Evolutionary conservation across 2,888 invertebrate genomes (phyloP), one percentile per base, ranked within the genome.

Genomic region (Spodoptera exigua): DNA sequence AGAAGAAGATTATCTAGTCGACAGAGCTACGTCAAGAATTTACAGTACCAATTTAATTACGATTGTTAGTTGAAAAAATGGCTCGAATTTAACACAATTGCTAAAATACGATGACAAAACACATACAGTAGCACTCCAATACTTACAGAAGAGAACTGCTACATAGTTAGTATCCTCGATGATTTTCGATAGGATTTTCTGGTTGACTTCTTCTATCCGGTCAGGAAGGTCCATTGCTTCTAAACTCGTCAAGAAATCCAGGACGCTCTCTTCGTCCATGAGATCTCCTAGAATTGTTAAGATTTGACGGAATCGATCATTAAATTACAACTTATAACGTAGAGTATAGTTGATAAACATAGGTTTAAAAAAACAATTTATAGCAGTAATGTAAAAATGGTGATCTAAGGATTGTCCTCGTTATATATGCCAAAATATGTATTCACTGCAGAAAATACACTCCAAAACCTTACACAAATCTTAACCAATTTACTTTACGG

Each of bases 181-280:
- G 83, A 98, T 97, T 93, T 98, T 98, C 62, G 96, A 95, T 73
- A 98, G 95, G 83, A 98, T 98, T 90, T 97, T 97, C 68, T 98
- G 96, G 89, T 98, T 98, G 53, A 98, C 98, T 95, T 98, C 98
- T 95, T 98, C 98, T 90, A 98, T 98, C 90, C 98, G 96, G 93
- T 98, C 98, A 47, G 98, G 98, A 84, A 98, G 95, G 89, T 98
- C 98, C 98, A 98, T 98, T 77, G 98, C 98, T 95, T 98, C 98
- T 84, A 98, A 95, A 87, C 98, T 98, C 83, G 98, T 98, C 82
- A 98, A 95, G 94, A 98, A 98, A 94, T 98, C 98, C 89, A 98
- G 95, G 77, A 98, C 98, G 89, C 96, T 97, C 90, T 98, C 98
- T 92, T 98, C 98, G 94, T 98, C 98, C 98, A 98, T 98, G 90